Evolutionary conservation across 2,888 invertebrate species (phyloP).

Genomic region (Drosophila ochracea): DNA sequence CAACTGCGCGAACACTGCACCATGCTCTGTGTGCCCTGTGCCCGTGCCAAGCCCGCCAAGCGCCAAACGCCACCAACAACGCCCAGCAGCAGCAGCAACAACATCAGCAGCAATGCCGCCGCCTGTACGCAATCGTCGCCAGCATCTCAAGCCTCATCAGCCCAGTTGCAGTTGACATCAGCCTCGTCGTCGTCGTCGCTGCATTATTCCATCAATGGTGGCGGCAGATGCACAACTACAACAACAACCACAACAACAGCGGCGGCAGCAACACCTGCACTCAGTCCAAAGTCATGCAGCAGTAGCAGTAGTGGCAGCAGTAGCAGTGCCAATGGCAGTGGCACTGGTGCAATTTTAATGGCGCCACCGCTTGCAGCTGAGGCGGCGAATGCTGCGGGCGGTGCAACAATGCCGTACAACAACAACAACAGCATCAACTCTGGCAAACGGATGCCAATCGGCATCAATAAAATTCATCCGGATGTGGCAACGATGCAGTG

Average conservation of each 20-base stretch:
- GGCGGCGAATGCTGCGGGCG: constrained; percentile 10
- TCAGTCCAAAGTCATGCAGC: constrained; percentile 24
- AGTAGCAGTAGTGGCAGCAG: constrained; percentile 2
- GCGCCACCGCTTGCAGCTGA: constrained; percentile 29
- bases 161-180: constrained; percentile 9
- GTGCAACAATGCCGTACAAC: constrained; percentile 9
- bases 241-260: constrained; percentile 13
- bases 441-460: constrained; percentile 5
- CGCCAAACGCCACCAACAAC: constrained; percentile 45
- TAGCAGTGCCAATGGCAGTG: constrained; percentile 12
- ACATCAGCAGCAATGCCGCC: constrained; percentile 6
- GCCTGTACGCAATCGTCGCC: constrained; percentile 16
- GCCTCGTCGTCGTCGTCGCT: not conserved
- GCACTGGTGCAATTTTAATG: constrained; percentile 21
- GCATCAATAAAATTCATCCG: constrained; percentile 8
- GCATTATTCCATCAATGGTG: constrained; percentile 1
- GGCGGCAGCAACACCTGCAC: constrained; percentile 15
- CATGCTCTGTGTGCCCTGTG: constrained; percentile 87
- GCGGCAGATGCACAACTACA: constrained; percentile 10
- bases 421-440: not conserved
- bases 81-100: constrained; percentile 3
- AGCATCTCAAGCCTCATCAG: constrained; percentile 7
- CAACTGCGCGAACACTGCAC: constrained; percentile 84
- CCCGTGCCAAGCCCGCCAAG: constrained; percentile 76
- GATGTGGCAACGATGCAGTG: constrained; percentile 59